Evolutionary conservation across 2,888 invertebrate genomes (phyloP).

Genomic region (Cephonodes hylas): DNA sequence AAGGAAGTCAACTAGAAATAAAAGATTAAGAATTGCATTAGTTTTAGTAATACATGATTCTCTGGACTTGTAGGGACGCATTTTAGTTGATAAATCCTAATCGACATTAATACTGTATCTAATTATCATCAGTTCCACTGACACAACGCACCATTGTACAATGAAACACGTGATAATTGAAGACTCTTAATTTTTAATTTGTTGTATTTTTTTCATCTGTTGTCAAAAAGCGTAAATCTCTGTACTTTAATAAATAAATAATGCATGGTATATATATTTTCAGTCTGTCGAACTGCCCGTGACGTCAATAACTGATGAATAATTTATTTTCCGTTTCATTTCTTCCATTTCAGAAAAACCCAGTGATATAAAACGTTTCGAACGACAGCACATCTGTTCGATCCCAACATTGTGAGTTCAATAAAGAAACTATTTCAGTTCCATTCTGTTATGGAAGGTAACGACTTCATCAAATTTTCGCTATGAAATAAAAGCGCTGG

Average conservation of each 20-base stretch:
- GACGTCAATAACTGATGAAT: conserved; percentile 24
- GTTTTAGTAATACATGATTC: too few species aligned
- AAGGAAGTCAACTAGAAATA: too few species aligned
- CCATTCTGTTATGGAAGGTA: conserved; percentile 30
- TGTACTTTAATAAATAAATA: neutral
- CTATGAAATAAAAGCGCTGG: conserved; percentile 32
- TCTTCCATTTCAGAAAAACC: conserved; percentile 18
- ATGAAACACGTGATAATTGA: too few species aligned
- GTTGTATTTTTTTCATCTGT: too few species aligned
- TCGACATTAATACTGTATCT: too few species aligned
- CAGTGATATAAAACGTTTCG: conserved; percentile 26
- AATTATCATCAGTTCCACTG: too few species aligned
- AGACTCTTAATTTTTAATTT: too few species aligned
- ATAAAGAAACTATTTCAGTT: conserved; percentile 46
- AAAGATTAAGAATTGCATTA: too few species aligned
- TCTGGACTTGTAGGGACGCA: too few species aligned
- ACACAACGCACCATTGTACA: too few species aligned
- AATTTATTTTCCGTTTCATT: conserved; percentile 26
- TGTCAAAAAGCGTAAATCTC: neutral
- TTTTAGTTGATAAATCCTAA: too few species aligned
- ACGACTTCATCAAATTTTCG: conserved; percentile 41
- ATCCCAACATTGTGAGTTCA: conserved; percentile 32
- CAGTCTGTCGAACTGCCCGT: neutral
- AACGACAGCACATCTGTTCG: conserved; percentile 37
- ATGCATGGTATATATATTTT: neutral